Percentiles rank a stretch among this genome's conserved stretches.
Conservation (phyloP, 2,113 vertebrate species). For the Onychostruthus taczanowskii region DNA sequence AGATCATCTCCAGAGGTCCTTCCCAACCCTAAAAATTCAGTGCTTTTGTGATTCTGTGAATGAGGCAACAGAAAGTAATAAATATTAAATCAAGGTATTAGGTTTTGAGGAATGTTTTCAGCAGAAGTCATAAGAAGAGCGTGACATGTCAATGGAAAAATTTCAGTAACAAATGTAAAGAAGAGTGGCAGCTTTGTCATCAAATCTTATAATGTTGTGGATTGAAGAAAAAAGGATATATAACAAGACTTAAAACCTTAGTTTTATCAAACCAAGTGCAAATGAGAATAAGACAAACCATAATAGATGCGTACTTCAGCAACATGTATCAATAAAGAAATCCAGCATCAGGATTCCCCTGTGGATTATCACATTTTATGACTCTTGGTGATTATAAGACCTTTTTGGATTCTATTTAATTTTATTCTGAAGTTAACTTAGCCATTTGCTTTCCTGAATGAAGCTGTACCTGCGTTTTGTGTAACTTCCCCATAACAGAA, state of each 20-base stretch:
- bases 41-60: background rate
- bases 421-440: background rate
- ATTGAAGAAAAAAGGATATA: background rate
- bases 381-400: background rate
- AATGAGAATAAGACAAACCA: background rate
- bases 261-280: background rate
- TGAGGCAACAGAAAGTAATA: background rate
- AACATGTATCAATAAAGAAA: background rate
- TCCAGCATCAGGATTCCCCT: background rate
- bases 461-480: background rate
- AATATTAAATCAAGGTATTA: background rate
- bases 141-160: background rate
- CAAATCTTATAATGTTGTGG: background rate
- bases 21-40: background rate
- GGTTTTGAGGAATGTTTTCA: background rate
- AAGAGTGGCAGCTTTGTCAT: background rate
- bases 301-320: rapidly evolving
- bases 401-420: background rate
- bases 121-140: background rate
- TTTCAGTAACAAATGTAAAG: background rate
- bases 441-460: background rate
- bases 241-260: background rate
- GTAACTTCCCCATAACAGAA: background rate
- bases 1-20: background rate
- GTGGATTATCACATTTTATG: background rate